These are phyloP conservation scores for Muntiacus muntjak DNA, from an alignment of 2,113 vertebrate genomes.

Conservation along the genomic window DNA sequence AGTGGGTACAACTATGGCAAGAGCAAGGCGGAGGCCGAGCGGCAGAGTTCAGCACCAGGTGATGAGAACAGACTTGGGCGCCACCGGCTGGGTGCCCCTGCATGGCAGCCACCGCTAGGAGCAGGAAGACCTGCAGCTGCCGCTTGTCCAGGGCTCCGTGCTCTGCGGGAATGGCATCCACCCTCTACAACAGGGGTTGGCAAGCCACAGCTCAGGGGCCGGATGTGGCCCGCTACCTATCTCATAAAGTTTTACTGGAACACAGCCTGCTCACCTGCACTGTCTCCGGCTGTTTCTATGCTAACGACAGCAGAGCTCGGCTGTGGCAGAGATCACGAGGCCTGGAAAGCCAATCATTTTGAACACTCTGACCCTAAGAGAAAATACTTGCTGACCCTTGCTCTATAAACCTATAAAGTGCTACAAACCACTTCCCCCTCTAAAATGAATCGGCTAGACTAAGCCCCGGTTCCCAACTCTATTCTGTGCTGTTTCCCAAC, in stretches of 20 bases:
- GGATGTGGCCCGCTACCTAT: not conserved
- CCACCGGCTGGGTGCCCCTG: not conserved
- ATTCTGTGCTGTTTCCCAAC: not conserved
- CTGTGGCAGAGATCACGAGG: not conserved
- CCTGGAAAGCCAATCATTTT: not conserved
- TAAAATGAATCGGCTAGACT: not conserved
- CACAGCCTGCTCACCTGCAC: not conserved
- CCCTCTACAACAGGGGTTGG: not conserved
- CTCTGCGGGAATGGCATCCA: not conserved
- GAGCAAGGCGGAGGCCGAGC: not conserved
- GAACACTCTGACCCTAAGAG: not conserved
- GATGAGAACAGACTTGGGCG: rapidly evolving
- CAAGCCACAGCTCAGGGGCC: not conserved
- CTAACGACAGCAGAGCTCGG: not conserved
- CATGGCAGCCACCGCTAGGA: not conserved
- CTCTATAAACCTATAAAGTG: not conserved
- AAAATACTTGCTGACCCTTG: not conserved
- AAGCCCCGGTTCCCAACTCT: not conserved
- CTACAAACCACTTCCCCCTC: not conserved
- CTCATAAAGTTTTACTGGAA: not conserved
- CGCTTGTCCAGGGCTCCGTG: rapidly evolving
- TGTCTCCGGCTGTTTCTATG: not conserved
- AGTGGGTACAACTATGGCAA: rapidly evolving
- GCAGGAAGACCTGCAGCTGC: rapidly evolving
- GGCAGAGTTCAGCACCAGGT: rapidly evolving